Evolutionary conservation across 2,888 invertebrate species (phyloP), one percentile per base, ranked within the genome.

Genomic region (Ctena decussata): DNA sequence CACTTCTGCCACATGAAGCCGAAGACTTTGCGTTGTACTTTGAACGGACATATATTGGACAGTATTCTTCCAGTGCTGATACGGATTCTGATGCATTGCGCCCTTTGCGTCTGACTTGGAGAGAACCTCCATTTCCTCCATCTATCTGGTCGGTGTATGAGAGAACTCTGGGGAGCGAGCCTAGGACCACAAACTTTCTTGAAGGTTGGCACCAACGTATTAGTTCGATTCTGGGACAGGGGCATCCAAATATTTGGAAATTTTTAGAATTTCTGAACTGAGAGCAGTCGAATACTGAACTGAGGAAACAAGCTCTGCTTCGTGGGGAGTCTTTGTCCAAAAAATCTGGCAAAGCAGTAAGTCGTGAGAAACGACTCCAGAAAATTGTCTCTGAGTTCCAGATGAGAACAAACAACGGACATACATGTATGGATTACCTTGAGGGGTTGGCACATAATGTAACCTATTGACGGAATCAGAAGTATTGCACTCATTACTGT

Each of bases 31-130:
- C 65, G 5, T 5, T 65, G 35, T 65, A 35, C 65, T 65, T 65
- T 65, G 65, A 65, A 35, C 65, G 32, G 32, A 65, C 65, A 35
- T 65, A 65, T 35, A 65, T 65, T 65, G 65, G 65, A 35, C 65
- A 65, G 21, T 65, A 65, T 35, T n/a, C n/a, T n/a, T 65, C 65
- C 32, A 35, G 35, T 65, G 32, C 35, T 35, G 65, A 32, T 32
- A 18, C 35, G 35, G 65, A 8, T 21, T 21, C 65, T 35, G 65
- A 35, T 65, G 65, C 32, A 65, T 35, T 65, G 65, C 65, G 65
- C 35, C 65, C 65, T 35, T 65, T 65, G 35, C 65, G 65, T 65
- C 65, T 65, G 1, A 65, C 65, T 65, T 65, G 35, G 65, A 35
- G 65, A 65, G 65, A 65, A 65, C 65, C 65, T 3, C 65, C 32